Conservation (phyloP, 92 coral and sea anemone species). For the Umimayanthus chanpuru region DNA sequence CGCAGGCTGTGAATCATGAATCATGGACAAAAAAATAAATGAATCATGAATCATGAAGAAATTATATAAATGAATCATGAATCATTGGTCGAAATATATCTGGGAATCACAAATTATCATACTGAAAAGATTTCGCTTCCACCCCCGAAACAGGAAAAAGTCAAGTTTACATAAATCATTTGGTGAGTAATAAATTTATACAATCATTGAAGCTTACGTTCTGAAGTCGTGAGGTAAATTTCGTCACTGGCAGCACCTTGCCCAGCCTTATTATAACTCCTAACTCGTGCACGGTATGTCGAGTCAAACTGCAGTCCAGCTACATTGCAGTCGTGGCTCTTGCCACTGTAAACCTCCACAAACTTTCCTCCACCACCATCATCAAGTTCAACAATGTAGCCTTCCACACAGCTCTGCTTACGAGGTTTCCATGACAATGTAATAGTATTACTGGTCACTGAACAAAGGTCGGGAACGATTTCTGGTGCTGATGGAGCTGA, state of each 20-base stretch:
- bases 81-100: too few relatives aligned
- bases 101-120: too few relatives aligned
- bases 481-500: slow-evolving; percentile 97
- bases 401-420: slow-evolving; percentile 88
- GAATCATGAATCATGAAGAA: too few relatives aligned
- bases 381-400: slow-evolving; percentile 92
- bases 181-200: background rate
- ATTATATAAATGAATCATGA: too few relatives aligned
- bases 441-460: slow-evolving; percentile 90
- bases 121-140: too few relatives aligned
- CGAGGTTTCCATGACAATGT: slow-evolving; percentile 93
- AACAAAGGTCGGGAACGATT: slow-evolving; percentile 91
- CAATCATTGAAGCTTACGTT: slow-evolving; percentile 59
- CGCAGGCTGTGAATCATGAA: too few relatives aligned
- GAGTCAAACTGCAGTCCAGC: slow-evolving; percentile 97
- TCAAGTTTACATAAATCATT: too few relatives aligned
- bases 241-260: slow-evolving; percentile 94
- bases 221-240: slow-evolving; percentile 92
- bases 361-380: slow-evolving; percentile 86
- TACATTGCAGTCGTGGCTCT: slow-evolving; percentile 82
- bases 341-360: slow-evolving; percentile 89
- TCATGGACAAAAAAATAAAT: too few relatives aligned
- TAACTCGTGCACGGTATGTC: slow-evolving; percentile 93
- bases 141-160: too few relatives aligned
- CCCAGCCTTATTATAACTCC: slow-evolving; percentile 90